These are phyloP conservation scores for Belonocnema kinseyi DNA, from an alignment of 1,140 invertebrate genomes.

Conservation along the genomic window DNA sequence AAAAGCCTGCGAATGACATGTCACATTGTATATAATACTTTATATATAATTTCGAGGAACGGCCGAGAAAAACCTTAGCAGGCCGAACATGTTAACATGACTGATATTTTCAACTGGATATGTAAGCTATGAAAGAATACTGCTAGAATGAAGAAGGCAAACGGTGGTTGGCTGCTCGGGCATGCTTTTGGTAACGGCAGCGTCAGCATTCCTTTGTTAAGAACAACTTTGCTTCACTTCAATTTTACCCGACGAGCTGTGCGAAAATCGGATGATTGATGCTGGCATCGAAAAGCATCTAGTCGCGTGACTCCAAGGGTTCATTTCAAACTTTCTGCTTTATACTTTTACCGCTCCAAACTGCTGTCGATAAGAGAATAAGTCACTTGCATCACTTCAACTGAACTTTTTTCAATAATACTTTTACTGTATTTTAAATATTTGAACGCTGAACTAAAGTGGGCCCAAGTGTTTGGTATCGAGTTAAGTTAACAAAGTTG, in stretches of 20 bases:
- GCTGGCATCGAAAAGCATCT: slow-evolving; percentile 37
- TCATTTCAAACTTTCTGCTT: slow-evolving; percentile 11
- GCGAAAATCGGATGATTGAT: slow-evolving; percentile 56
- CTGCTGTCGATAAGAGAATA: too few species aligned
- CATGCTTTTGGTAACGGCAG: slow-evolving; percentile 58
- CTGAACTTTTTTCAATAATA: too few species aligned
- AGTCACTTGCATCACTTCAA: too few species aligned
- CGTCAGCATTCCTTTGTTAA: slow-evolving; percentile 65
- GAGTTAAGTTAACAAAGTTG: too few species aligned
- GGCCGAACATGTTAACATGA: too few species aligned
- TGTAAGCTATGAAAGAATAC: not conserved
- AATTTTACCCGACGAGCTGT: slow-evolving; percentile 50
- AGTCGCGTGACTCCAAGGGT: not conserved
- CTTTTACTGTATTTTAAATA: too few species aligned
- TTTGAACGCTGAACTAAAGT: too few species aligned
- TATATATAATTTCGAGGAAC: too few species aligned
- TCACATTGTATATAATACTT: slow-evolving; percentile 47
- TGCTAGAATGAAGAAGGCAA: slow-evolving; percentile 23
- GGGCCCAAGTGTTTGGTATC: too few species aligned
- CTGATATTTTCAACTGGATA: not conserved
- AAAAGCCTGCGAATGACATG: slow-evolving; percentile 42
- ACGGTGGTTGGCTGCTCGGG: slow-evolving; percentile 51
- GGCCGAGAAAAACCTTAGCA: too few species aligned
- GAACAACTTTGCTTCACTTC: slow-evolving; percentile 61
- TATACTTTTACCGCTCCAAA: not conserved